These are phyloP conservation scores for Amphimedon queenslandica DNA, from an alignment of 37 sponge, comb jelly and placozoan genomes.

Conservation along the genomic window DNA sequence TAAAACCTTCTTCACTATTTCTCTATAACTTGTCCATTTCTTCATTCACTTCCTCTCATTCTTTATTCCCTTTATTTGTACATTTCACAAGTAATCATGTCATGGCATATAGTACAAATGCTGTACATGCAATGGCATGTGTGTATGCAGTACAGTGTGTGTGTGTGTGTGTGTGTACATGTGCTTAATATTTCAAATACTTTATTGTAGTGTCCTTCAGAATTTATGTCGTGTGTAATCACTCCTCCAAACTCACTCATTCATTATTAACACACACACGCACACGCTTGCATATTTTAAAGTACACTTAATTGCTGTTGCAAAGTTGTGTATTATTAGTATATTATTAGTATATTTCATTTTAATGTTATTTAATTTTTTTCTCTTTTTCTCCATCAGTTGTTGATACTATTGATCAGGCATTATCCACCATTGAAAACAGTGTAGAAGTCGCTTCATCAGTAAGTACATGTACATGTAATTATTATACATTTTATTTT, in stretches of 20 bases:
- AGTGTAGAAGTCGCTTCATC: constrained; percentile 28
- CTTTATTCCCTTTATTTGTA: too few species aligned
- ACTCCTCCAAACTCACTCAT: too few species aligned
- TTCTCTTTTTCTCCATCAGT: constrained; percentile 7
- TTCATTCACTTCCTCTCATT: too few species aligned
- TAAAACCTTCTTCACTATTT: too few species aligned
- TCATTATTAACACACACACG: too few species aligned
- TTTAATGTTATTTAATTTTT: background rate
- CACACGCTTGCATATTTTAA: too few species aligned
- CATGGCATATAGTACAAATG: background rate
- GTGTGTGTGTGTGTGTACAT: constrained; percentile 32
- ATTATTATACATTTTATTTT: too few species aligned
- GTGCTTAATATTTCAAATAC: background rate
- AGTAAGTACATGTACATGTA: constrained; percentile 3
- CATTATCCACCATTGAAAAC: constrained; percentile 6
- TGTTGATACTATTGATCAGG: constrained; percentile 34
- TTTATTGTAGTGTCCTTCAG: background rate
- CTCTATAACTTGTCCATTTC: too few species aligned
- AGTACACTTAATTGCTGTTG: too few species aligned
- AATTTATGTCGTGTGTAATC: too few species aligned
- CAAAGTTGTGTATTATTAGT: too few species aligned
- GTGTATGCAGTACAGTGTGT: constrained; percentile 3
- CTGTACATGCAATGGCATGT: background rate
- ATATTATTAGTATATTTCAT: background rate
- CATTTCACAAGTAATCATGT: too few species aligned